These are phyloP conservation scores for Periophthalmus magnuspinnatus DNA, from an alignment of 2,797 vertebrate genomes.

Conservation along the genomic window DNA sequence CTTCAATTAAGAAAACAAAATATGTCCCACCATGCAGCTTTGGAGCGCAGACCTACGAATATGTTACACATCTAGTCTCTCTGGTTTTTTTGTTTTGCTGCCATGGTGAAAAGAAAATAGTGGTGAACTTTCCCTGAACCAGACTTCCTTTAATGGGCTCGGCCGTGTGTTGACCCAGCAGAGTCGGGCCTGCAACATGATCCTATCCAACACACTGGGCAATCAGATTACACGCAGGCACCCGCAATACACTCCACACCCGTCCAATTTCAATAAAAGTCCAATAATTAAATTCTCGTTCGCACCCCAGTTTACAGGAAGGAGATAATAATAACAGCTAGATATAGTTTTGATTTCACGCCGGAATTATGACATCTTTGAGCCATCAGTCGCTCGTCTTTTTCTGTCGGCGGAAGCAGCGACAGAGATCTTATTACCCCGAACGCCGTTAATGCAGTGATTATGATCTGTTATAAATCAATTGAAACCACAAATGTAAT, in stretches of 20 bases:
- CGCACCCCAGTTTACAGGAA: conserved; percentile 84
- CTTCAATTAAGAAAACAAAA: conserved; percentile 84
- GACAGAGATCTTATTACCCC: conserved; percentile 76
- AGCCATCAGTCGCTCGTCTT: conserved; percentile 45
- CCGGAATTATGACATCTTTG: conserved; percentile 67
- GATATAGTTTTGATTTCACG: conserved; percentile 51
- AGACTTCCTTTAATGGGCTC: conserved; percentile 93
- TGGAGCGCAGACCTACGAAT: conserved; percentile 80
- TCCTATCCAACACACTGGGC: conserved; percentile 92
- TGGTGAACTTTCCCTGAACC: conserved; percentile 99
- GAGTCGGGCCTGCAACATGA: conserved; percentile 88
- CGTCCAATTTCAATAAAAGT: conserved; percentile 88
- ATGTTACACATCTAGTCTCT: conserved; percentile 84
- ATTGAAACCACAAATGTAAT: conserved; percentile 76
- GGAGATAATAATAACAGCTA: conserved; percentile 71
- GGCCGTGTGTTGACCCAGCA: conserved; percentile 92
- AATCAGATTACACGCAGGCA: conserved; percentile 91
- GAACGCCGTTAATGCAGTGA: conserved; percentile 75
- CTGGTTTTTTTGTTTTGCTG: conserved; percentile 85
- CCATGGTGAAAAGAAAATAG: conserved; percentile 95
- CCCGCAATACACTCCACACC: conserved; percentile 87
- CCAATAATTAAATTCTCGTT: conserved; percentile 88
- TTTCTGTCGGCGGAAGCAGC: conserved; percentile 66
- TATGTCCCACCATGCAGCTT: conserved; percentile 71
- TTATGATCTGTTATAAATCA: conserved; percentile 79